These are phyloP conservation scores for Brachionus rubens DNA, from an alignment of 1,140 invertebrate genomes.

Conservation along the genomic window DNA sequence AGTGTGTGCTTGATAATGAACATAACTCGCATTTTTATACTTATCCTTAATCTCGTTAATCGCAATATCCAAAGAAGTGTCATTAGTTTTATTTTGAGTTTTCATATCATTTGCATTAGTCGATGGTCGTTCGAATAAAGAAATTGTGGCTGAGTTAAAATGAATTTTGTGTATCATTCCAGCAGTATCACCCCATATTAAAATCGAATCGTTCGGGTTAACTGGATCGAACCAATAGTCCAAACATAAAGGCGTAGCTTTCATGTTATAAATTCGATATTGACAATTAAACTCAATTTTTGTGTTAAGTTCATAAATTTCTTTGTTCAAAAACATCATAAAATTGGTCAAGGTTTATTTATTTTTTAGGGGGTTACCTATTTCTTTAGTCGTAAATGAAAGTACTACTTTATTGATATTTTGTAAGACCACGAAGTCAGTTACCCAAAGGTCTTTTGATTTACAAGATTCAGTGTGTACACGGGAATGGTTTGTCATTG, in stretches of 20 bases:
- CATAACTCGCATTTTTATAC: constrained; percentile 56
- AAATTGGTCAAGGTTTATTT: no score
- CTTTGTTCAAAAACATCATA: no score
- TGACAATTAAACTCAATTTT: constrained; percentile 59
- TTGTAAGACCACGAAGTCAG: constrained; percentile 57
- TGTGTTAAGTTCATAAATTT: constrained; percentile 59
- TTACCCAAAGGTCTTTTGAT: constrained; percentile 59
- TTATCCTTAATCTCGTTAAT: constrained; percentile 52
- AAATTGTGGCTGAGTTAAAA: constrained; percentile 57
- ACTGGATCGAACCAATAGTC: constrained; percentile 60
- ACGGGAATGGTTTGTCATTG: constrained; percentile 53
- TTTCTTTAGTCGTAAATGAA: constrained; percentile 60
- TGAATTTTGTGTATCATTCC: constrained; percentile 56
- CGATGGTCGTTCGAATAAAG: constrained; percentile 57
- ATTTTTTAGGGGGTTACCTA: constrained; percentile 54
- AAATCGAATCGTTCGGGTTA: constrained; percentile 57
- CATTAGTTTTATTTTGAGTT: constrained; percentile 3
- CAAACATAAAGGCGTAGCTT: constrained; percentile 56
- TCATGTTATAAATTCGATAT: constrained; percentile 56
- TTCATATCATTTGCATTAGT: constrained; percentile 57
- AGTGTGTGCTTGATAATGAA: constrained; percentile 53
- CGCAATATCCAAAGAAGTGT: constrained; percentile 55
- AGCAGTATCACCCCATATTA: constrained; percentile 59
- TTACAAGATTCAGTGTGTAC: constrained; percentile 57
- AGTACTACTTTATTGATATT: constrained; percentile 60